Percentiles rank a stretch among this genome's conserved stretches.
These are phyloP conservation scores for Eupeodes luniger DNA, from an alignment of 2,888 invertebrate genomes.

Conservation along the genomic window DNA sequence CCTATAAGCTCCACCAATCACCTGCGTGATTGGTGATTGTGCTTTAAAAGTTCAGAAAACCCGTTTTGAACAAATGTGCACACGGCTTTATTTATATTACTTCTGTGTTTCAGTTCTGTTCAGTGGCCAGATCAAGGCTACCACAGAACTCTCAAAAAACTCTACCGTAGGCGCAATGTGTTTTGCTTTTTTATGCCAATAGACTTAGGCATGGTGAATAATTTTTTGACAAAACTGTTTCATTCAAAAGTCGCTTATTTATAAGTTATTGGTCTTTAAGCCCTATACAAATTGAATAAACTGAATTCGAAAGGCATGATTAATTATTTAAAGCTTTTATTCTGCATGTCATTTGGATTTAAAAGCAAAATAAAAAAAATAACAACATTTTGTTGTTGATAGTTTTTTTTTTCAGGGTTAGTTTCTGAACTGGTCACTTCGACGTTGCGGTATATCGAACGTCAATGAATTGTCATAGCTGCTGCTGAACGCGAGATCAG, in stretches of 20 bases:
- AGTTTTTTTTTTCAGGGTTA: constrained; percentile 42
- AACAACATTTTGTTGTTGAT: not conserved
- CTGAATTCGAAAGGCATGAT: constrained; percentile 45
- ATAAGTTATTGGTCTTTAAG: constrained; percentile 28
- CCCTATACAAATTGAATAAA: constrained; percentile 8
- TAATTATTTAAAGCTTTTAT: constrained; percentile 30
- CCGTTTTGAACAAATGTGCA: constrained; percentile 44
- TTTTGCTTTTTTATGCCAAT: constrained; percentile 25
- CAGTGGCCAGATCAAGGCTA: constrained; percentile 59
- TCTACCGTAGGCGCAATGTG: constrained; percentile 23
- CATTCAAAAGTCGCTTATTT: not conserved
- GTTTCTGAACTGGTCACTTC: constrained; percentile 43
- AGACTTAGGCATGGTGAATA: constrained; percentile 37
- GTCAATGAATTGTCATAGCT: constrained; percentile 8
- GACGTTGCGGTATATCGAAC: constrained; percentile 11
- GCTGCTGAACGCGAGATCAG: not conserved
- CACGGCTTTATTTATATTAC: not conserved
- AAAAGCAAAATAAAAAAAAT: not conserved
- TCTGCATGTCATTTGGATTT: constrained; percentile 29
- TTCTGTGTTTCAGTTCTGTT: too few relatives aligned
- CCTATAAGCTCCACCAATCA: constrained; percentile 48
- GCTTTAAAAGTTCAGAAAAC: constrained; percentile 10
- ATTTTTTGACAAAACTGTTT: constrained; percentile 37
- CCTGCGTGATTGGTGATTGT: constrained; percentile 32
- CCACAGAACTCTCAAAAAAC: constrained; percentile 10